Conservation (phyloP, 2,113 vertebrate genomes). For the Chrysemys picta region DNA sequence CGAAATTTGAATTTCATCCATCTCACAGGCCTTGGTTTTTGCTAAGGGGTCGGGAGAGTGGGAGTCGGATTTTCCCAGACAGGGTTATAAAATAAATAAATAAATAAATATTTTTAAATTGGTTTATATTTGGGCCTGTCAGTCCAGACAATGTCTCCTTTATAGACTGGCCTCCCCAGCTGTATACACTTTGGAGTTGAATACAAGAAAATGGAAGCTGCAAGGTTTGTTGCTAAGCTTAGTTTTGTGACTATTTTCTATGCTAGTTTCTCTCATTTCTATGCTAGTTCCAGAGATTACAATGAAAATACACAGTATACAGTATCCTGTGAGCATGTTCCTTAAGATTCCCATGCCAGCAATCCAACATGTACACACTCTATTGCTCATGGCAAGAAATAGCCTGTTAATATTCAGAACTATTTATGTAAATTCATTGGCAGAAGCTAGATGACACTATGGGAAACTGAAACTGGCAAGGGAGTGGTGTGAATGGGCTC, state of each 20-base stretch:
- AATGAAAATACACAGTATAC: background rate
- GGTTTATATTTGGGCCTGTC: background rate
- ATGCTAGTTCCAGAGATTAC: background rate
- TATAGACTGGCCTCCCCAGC: background rate
- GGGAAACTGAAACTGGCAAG: background rate
- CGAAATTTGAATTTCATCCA: background rate
- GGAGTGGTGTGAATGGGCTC: background rate
- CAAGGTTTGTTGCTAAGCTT: background rate
- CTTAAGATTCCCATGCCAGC: background rate
- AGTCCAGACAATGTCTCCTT: background rate
- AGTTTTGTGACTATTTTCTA: background rate
- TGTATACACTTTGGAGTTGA: background rate
- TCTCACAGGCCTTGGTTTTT: background rate
- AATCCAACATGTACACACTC: background rate
- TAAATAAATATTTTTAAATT: background rate
- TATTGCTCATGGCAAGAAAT: background rate
- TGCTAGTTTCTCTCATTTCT: background rate
- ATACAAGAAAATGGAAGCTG: background rate
- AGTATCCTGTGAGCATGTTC: no score
- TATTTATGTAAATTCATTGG: background rate
- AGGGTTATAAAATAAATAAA: background rate
- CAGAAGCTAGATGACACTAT: background rate
- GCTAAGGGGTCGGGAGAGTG: background rate
- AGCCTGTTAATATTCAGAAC: background rate
- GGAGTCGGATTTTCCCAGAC: background rate